A percentile compares a stretch with the other conserved stretches of the same genome.
Evolutionary conservation across 1,140 invertebrate species (phyloP).

Genomic region (Heterodera schachtii): DNA sequence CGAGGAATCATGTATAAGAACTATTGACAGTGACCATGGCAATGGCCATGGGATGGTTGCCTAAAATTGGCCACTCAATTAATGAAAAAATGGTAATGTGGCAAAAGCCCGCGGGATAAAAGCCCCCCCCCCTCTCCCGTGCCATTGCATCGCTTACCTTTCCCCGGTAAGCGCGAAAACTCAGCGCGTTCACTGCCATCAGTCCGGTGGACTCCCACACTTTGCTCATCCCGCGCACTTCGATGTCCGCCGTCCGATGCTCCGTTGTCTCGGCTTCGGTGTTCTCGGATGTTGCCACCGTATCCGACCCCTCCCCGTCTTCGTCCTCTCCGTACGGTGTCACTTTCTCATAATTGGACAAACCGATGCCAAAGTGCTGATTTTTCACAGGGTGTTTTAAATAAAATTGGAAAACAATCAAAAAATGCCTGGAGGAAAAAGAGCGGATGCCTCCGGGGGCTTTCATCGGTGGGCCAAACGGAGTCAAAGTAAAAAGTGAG

Average conservation of each 20-base stretch:
- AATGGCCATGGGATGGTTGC: too few species aligned
- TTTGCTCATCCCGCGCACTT: conserved; percentile 46
- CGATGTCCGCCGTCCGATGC: conserved; percentile 51
- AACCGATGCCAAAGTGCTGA: neutral
- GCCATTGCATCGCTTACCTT: conserved; percentile 26
- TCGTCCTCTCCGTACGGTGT: conserved; percentile 16
- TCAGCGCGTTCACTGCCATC: conserved; percentile 48
- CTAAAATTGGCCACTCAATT: too few species aligned
- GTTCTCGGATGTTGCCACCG: conserved; percentile 30
- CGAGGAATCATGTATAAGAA: too few species aligned
- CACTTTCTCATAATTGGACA: conserved; percentile 9
- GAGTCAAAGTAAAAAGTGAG: conserved; percentile 49
- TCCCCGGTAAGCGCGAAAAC: conserved; percentile 50
- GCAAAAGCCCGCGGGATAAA: too few species aligned
- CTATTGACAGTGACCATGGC: too few species aligned
- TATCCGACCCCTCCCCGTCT: conserved; percentile 34
- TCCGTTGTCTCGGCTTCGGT: conserved; percentile 35
- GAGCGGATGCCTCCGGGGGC: conserved; percentile 37
- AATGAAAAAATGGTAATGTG: too few species aligned
- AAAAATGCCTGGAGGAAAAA: conserved; percentile 43
- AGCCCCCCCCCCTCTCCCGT: too few species aligned
- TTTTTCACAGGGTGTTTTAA: neutral
- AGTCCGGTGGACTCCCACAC: conserved; percentile 45
- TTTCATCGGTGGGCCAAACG: conserved; percentile 50
- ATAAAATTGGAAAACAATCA: neutral